Base-by-base conservation (phyloP, 2,888 invertebrate genomes). In the Phortica okadai region DNA sequence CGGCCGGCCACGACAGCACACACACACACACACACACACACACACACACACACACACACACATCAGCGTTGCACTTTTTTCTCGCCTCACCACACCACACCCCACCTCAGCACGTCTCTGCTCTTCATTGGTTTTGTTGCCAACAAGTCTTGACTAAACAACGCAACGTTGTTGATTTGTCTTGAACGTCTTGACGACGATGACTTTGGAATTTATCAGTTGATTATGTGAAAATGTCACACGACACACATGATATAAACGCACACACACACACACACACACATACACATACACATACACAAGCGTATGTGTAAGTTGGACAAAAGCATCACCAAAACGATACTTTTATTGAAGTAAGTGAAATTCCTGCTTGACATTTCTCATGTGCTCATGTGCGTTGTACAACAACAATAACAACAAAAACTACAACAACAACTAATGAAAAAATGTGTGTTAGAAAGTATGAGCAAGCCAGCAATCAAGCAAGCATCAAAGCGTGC, bases 171-270 rank as follows among this genome's bases (percentile, higher is more conserved):
- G 50, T 62, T 25, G 16, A 7, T 25, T 62, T 62, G 62, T 11
- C 25, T 25, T 62, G 62, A 62, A 50, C 50, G 50, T 33, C 50
- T 50, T 50, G 50, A 62, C 25, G 50, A 62, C 25, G 25, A 3
- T 62, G 25, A 81, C 82, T 58, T 56, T 84, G 87, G 88, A 87
- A 88, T 87, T 84, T 79, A 86, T 84, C 81, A 84, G 80, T 82
- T 85, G 88, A 87, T 88, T 87, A 87, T 87, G 88, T 87, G 88
- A 85, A 89, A 87, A 89, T 88, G 87, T 87, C 87, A 88, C 88
- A 86, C 73, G 73, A 50, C 64, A 73, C 11, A 70, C 67, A 67
- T 41, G 14, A 66, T 11, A 74, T 79, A 80, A 78, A 79, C 69
- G 78, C 73, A 74, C 67, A 73, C 56, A 62, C 54, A 69, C 73